Evolutionary conservation across 2,888 invertebrate genomes (phyloP).

Genomic region (Notodonta ziczac): DNA sequence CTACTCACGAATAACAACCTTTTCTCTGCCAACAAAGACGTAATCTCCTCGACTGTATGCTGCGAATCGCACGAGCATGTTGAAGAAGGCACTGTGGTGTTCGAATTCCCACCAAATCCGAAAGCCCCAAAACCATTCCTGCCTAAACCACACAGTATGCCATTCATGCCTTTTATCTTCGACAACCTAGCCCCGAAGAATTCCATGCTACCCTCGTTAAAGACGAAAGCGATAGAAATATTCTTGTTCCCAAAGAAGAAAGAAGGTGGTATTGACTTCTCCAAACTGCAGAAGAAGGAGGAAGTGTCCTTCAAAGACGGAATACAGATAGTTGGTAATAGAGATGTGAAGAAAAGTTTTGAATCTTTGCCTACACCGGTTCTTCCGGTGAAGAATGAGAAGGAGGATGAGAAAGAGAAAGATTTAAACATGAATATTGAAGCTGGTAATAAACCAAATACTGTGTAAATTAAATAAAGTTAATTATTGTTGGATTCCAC

Average conservation of each 20-base stretch:
- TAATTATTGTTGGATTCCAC: background rate
- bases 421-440: conserved; percentile 30
- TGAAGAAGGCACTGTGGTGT: conserved; percentile 60
- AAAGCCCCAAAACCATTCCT: conserved; percentile 17
- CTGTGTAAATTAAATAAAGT: conserved; percentile 34
- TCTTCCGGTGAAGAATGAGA: conserved; percentile 55
- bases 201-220: conserved; percentile 35
- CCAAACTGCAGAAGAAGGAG: conserved; percentile 41
- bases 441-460: conserved; percentile 34
- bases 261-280: conserved; percentile 36
- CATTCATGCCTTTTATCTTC: conserved; percentile 50
- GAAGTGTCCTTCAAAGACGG: conserved; percentile 42
- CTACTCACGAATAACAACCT: conserved; percentile 62
- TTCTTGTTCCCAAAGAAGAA: conserved; percentile 68
- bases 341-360: conserved; percentile 51
- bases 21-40: conserved; percentile 57
- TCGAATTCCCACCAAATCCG: conserved; percentile 58
- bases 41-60: conserved; percentile 55
- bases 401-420: conserved; percentile 25
- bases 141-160: conserved; percentile 25
- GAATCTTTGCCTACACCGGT: conserved; percentile 36
- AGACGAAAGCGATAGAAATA: conserved; percentile 65
- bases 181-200: conserved; percentile 48
- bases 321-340: conserved; percentile 64
- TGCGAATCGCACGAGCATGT: conserved; percentile 69